Conservation (phyloP, 2,888 invertebrate species). For the Xestia c-nigrum region DNA sequence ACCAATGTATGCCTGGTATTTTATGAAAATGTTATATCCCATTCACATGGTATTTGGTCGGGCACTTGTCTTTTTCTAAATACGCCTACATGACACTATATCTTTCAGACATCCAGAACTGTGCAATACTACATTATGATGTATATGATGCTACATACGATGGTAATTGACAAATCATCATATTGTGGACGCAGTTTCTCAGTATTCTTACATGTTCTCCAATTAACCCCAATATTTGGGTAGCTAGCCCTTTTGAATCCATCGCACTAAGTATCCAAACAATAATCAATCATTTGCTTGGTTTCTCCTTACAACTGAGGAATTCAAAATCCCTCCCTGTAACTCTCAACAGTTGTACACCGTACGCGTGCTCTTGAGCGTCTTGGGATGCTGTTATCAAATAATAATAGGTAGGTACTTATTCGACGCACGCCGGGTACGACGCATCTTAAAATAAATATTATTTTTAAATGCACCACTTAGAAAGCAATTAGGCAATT, state of each 20-base stretch:
- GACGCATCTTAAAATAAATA: constrained; percentile 31
- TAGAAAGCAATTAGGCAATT: constrained; percentile 28
- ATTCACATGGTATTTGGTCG: not conserved
- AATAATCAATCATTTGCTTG: not conserved
- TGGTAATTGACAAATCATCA: no score
- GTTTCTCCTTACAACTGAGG: not conserved
- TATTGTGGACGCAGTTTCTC: not conserved
- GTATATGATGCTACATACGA: no score
- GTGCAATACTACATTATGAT: not conserved
- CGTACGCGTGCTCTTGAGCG: constrained; percentile 40
- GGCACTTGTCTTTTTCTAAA: not conserved
- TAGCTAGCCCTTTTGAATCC: not conserved
- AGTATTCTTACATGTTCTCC: not conserved
- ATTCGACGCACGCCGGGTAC: not conserved
- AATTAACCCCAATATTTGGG: not conserved
- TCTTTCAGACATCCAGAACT: not conserved
- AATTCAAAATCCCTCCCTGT: constrained; percentile 36
- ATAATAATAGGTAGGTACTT: constrained; percentile 56
- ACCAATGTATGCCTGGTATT: no score
- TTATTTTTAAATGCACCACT: constrained; percentile 41
- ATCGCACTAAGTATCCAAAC: not conserved
- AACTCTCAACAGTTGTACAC: constrained; percentile 34
- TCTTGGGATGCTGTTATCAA: constrained; percentile 54
- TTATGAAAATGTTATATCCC: no score
- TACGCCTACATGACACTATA: not conserved